phyloP scores from a whole-genome alignment of 2,888 invertebrate genomes.

The Nemurella pictetii region DNA sequence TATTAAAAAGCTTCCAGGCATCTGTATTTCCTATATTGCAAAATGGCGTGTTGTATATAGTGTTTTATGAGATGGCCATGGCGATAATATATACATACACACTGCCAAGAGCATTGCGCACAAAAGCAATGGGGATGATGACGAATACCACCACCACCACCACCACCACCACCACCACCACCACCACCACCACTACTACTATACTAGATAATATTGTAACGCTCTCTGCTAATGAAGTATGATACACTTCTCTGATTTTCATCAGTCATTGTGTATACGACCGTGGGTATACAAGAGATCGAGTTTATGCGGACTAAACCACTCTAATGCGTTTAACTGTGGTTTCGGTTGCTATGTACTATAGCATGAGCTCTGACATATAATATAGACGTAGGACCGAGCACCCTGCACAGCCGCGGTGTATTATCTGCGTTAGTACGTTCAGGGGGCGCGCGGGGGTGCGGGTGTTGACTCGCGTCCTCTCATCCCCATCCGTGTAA shows the following conservation, averaged over 20 bases:
- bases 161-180: too few species aligned
- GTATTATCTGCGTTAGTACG: neutral
- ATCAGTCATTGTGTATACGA: neutral
- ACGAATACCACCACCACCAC: too few species aligned
- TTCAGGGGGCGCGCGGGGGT: neutral
- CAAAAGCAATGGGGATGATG: neutral
- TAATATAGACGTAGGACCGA: too few species aligned
- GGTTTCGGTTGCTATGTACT: neutral
- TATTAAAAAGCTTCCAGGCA: neutral
- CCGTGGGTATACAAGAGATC: too few species aligned
- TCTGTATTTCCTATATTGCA: neutral
- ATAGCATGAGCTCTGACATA: too few species aligned
- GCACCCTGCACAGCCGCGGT: neutral
- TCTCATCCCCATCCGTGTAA: neutral
- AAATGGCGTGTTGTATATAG: neutral
- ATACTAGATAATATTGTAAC: neutral
- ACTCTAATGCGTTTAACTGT: neutral
- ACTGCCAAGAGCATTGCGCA: neutral
- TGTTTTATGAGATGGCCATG: too few species aligned
- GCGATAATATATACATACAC: too few species aligned
- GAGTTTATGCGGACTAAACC: neutral
- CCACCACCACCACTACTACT: too few species aligned
- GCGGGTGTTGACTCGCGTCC: neutral
- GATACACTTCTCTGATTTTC: neutral
- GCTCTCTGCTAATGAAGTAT: neutral